Conservation (phyloP, 2,113 vertebrate genomes). For the Apodemus speciosus region DNA sequence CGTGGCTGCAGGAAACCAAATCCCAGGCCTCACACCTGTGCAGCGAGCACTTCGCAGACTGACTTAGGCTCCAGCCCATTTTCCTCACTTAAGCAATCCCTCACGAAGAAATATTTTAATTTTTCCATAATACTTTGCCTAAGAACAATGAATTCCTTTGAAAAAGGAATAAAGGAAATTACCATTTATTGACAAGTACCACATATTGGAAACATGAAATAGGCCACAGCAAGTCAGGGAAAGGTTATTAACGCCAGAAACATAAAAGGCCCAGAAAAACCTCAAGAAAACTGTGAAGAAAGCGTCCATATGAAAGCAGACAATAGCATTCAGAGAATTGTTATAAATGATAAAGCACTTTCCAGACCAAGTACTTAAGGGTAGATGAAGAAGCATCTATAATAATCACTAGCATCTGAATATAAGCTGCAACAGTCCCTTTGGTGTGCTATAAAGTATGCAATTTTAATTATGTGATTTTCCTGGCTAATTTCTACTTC, state of each 20-base stretch:
- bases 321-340: conserved; percentile 52
- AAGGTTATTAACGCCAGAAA: conserved; percentile 49
- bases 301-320: conserved; percentile 37
- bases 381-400: conserved; percentile 74
- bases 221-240: conserved; percentile 31
- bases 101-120: conserved; percentile 22
- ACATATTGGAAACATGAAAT: conserved; percentile 3
- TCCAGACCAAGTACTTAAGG: conserved; percentile 78
- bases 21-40: not conserved
- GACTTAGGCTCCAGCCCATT: not conserved
- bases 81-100: not conserved
- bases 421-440: conserved; percentile 71
- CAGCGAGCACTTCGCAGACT: not conserved
- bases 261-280: conserved; percentile 34
- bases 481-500: conserved; percentile 78
- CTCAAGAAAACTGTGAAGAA: not conserved
- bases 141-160: conserved; percentile 17
- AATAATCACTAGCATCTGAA: conserved; percentile 73
- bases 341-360: conserved; percentile 74
- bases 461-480: conserved; percentile 80
- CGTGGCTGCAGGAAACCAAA: not conserved
- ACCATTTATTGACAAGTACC: conserved; percentile 18
- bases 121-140: not conserved
- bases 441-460: conserved; percentile 64
- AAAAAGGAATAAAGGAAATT: conserved; percentile 32